Conservation (phyloP, 2,113 vertebrate genomes). For the Indri indri region DNA sequence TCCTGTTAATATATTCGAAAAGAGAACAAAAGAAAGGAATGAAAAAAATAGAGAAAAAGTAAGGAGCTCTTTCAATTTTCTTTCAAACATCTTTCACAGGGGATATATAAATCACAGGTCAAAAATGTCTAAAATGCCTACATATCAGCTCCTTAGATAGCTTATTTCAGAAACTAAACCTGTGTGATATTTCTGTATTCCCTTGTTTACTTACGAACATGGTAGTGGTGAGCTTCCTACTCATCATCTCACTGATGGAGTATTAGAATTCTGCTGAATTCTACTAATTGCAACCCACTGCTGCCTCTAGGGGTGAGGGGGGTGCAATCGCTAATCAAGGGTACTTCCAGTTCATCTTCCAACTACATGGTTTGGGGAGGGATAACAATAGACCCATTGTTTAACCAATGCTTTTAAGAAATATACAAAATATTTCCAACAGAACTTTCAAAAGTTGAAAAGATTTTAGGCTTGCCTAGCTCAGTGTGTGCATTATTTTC, state of each 20-base stretch:
- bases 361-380: neutral
- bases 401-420: neutral
- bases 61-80: neutral
- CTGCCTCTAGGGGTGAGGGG: neutral
- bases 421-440: neutral
- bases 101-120: neutral
- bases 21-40: neutral
- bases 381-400: neutral
- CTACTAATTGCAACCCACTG: neutral
- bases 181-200: neutral
- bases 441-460: neutral
- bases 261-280: constrained; percentile 44
- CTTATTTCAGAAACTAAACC: constrained; percentile 1
- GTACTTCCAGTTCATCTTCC: neutral
- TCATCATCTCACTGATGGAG: neutral
- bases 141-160: neutral
- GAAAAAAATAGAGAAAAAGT: neutral
- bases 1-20: neutral
- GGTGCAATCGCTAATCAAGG: neutral
- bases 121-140: neutral
- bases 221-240: constrained; percentile 3
- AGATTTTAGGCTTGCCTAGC: neutral
- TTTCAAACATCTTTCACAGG: constrained; percentile 35
- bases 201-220: neutral
- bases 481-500: neutral